A percentile compares a stretch with the other conserved stretches of the same genome.
phyloP scores from a whole-genome alignment of 2,797 vertebrate genomes.

The Takifugu rubripes region DNA sequence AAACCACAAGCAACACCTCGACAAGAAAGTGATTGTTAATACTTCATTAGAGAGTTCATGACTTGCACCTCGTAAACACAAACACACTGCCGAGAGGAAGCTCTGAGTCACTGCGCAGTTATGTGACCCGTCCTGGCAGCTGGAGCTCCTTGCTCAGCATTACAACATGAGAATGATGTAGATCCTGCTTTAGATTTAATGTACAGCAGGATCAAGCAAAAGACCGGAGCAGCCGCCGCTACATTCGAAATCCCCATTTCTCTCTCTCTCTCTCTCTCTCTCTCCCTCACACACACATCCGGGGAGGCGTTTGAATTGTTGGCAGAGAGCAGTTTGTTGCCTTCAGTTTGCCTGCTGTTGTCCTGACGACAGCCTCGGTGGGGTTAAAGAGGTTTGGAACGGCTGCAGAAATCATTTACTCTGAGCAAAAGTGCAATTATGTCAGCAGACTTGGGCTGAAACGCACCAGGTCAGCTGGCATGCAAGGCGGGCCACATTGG shows the following conservation, averaged over 20 bases:
- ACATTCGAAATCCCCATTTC: too few species aligned
- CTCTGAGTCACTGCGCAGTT: slow-evolving; percentile 69
- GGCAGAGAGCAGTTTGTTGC: slow-evolving; percentile 43
- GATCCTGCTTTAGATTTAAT: slow-evolving; percentile 10
- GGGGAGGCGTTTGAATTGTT: slow-evolving; percentile 20
- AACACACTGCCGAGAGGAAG: slow-evolving; percentile 67
- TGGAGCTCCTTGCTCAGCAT: slow-evolving; percentile 28
- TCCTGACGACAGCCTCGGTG: slow-evolving; percentile 60
- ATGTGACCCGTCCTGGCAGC: slow-evolving; percentile 64
- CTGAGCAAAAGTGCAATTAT: slow-evolving; percentile 50
- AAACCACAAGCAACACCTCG: slow-evolving; percentile 70
- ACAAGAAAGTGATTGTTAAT: slow-evolving; percentile 76
- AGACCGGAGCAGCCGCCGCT: too few species aligned
- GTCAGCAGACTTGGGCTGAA: slow-evolving; percentile 40
- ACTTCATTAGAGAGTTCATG: slow-evolving; percentile 75
- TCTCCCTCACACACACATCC: too few species aligned
- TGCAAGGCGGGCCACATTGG: slow-evolving; percentile 27
- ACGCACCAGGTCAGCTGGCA: slow-evolving; percentile 37
- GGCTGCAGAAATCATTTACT: slow-evolving; percentile 54
- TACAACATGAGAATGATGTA: slow-evolving; percentile 2
- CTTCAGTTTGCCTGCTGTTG: slow-evolving; percentile 57
- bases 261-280: too few species aligned
- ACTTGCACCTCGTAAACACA: slow-evolving; percentile 76
- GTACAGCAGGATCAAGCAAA: not conserved
- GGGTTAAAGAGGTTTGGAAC: slow-evolving; percentile 53